Percentiles rank a stretch among this genome's conserved stretches.
Evolutionary conservation across 1,140 invertebrate genomes (phyloP).

Genomic region (Sesamia nonagrioides): DNA sequence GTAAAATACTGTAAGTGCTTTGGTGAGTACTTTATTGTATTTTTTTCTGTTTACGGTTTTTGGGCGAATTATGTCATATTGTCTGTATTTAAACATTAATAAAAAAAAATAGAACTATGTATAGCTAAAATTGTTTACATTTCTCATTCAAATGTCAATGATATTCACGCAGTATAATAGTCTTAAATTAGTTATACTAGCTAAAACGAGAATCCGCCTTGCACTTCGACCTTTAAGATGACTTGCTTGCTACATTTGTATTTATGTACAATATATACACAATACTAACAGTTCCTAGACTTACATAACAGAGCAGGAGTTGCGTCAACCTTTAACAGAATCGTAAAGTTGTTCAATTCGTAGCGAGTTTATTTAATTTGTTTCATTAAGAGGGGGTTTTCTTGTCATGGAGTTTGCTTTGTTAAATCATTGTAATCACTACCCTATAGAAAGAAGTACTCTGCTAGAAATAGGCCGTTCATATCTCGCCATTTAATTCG

Average conservation of each 20-base stretch:
- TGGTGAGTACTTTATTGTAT: no score
- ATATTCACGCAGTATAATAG: neutral
- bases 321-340: constrained; percentile 20
- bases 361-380: neutral
- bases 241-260: constrained; percentile 12
- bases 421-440: no score
- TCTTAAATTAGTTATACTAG: neutral
- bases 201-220: constrained; percentile 4
- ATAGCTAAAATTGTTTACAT: no score
- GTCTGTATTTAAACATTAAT: no score
- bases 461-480: no score
- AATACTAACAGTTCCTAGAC: constrained; percentile 21
- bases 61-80: no score
- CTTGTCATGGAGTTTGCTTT: no score
- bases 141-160: neutral
- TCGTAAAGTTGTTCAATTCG: constrained; percentile 12
- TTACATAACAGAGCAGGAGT: constrained; percentile 21
- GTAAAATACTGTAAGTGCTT: no score
- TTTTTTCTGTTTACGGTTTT: no score
- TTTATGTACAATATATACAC: constrained; percentile 5
- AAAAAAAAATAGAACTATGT: no score
- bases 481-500: no score
- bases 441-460: no score
- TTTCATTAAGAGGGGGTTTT: neutral
- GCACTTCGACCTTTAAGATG: constrained; percentile 33